Base-by-base conservation (phyloP, 2,113 vertebrate species). In the Leptodactylus fuscus region DNA sequence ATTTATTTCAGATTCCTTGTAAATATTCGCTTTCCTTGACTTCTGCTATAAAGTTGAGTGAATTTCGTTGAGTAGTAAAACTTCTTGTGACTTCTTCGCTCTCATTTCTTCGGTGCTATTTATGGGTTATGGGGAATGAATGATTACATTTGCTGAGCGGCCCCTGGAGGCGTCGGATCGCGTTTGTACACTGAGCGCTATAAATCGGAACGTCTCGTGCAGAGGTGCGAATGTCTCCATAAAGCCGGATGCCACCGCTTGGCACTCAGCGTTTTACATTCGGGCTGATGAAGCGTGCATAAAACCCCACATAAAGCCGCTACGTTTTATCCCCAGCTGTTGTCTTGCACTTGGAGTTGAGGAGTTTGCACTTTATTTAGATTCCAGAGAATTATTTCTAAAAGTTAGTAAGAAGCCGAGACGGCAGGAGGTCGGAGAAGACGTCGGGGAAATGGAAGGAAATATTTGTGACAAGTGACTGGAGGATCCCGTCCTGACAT, bases 241-340 rank as follows among this genome's bases (percentile, higher is more conserved):
- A 60, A 46, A 74, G 70, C 51, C 27, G 10, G 70, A 83, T 60
- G 55, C 22, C 22, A 46, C 70, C 29, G 34, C 46, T 46, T 75
- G 32, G 27, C 81, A 83, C 81, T 75, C 74, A 49, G 32, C 71
- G n/a, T 58, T 83, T 82, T 83, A 74, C 38, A 60, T n/a, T 15
- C 51, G 8, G 24, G 3, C 53, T 62, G 51, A 83, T 75, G 70
- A 75, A 29, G 81, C 81, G 41, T 22, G 8, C 7, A 74, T 58
- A 74, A 55, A 55, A 60, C 22, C 32, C 67, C 22, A 75, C 48
- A 60, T 58, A 74, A 55, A 55, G 20, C 18, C 46, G 5, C 24
- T n/a, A 44, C 9, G 51, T 46, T 75, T 58, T 60, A 83, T 62
- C 15, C 36, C n/a, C 70, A 22, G 70, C 51, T 83, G 34, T 75